These are phyloP conservation scores for Mythimna ferrago DNA, from an alignment of 2,888 invertebrate species.

Conservation along the genomic window DNA sequence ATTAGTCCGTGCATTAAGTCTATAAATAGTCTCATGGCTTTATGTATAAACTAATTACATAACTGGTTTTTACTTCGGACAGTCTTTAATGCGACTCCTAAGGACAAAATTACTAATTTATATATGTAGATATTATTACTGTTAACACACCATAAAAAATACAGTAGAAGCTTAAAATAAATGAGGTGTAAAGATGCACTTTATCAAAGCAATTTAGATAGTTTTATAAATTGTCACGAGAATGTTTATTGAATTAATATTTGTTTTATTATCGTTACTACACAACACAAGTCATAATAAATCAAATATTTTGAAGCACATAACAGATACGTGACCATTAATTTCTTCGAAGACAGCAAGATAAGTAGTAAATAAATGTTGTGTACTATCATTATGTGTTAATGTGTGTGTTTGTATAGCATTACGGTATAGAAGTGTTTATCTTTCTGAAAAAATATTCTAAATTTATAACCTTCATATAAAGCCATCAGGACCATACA, in stretches of 20 bases:
- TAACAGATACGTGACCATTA: conserved; percentile 58
- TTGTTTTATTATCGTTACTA: conserved; percentile 19
- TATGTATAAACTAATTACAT: conserved; percentile 10
- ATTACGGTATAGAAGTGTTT: conserved; percentile 69
- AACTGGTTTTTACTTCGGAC: neutral
- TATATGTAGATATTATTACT: no score
- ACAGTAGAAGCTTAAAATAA: no score
- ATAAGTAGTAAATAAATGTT: conserved; percentile 71
- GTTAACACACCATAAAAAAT: no score
- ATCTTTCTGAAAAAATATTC: conserved; percentile 66
- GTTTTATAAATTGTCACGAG: conserved; percentile 1
- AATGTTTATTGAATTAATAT: conserved; percentile 5
- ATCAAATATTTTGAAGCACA: conserved; percentile 41
- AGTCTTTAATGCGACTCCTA: conserved; percentile 8
- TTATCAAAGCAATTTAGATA: neutral
- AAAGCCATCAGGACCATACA: conserved; percentile 36
- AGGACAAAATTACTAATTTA: conserved; percentile 3
- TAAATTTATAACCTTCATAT: conserved; percentile 54
- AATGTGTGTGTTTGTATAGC: conserved; percentile 66
- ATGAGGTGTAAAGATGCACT: no score
- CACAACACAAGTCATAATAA: conserved; percentile 29
- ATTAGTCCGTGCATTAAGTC: conserved; percentile 34
- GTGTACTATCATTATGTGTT: conserved; percentile 65
- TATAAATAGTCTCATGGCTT: conserved; percentile 12
- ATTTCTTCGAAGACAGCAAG: conserved; percentile 72